Percentiles rank a stretch among this genome's conserved stretches.
These are phyloP conservation scores for Nibea albiflora DNA, from an alignment of 2,113 vertebrate species.

Conservation along the genomic window DNA sequence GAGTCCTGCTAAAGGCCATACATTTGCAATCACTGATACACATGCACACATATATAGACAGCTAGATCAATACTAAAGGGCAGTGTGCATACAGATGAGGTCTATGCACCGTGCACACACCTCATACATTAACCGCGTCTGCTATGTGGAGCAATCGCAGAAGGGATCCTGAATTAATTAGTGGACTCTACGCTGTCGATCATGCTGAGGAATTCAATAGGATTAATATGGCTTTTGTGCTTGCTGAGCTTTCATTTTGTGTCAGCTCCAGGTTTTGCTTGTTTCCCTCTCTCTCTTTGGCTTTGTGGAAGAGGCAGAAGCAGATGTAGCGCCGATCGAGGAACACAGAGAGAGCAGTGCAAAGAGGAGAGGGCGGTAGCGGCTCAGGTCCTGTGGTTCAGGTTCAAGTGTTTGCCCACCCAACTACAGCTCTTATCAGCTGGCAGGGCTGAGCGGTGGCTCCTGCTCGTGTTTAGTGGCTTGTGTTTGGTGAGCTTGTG, in stretches of 20 bases:
- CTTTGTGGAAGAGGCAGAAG: conserved; percentile 4
- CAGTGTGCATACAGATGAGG: conserved; percentile 16
- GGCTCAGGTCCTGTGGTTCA: conserved; percentile 36
- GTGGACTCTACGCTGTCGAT: conserved; percentile 58
- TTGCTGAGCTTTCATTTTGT: conserved; percentile 72
- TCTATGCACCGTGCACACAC: conserved; percentile 17
- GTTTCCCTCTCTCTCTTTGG: conserved; percentile 39
- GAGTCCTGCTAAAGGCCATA: conserved; percentile 10
- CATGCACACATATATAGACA: conserved; percentile 13
- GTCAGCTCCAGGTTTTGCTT: conserved; percentile 68
- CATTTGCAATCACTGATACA: conserved; percentile 11
- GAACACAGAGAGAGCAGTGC: conserved; percentile 2
- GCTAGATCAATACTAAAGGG: conserved; percentile 32
- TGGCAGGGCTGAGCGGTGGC: neutral
- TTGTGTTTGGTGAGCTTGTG: neutral
- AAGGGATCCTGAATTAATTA: conserved; percentile 61
- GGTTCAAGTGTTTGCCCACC: conserved; percentile 41
- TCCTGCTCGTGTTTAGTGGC: conserved; percentile 22
- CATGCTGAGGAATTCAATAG: conserved; percentile 63
- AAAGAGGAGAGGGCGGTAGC: conserved; percentile 9
- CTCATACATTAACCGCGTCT: conserved; percentile 19
- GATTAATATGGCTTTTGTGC: conserved; percentile 74
- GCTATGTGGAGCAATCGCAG: conserved; percentile 18
- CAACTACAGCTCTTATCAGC: conserved; percentile 27
- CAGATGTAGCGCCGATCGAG: conserved; percentile 8